These are phyloP conservation scores for Cichlasoma orientale DNA, from an alignment of 2,797 vertebrate species.

Conservation along the genomic window DNA sequence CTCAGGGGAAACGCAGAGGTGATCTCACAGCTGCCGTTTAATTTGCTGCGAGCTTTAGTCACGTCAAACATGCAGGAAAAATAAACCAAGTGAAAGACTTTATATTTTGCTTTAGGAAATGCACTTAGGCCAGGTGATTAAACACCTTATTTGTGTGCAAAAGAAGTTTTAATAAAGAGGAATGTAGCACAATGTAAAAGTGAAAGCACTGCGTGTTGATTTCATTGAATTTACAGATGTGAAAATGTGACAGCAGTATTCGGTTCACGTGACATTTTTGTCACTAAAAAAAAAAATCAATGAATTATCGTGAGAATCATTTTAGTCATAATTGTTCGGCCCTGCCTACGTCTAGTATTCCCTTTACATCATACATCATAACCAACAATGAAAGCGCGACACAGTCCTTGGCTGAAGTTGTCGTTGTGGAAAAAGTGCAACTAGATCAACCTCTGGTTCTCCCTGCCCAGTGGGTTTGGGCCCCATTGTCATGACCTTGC, in stretches of 20 bases:
- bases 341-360: not conserved
- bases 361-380: not conserved
- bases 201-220: too few relatives aligned
- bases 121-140: not conserved
- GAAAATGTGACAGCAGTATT: too few relatives aligned
- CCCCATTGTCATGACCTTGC: constrained; percentile 67
- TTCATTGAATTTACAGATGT: too few relatives aligned
- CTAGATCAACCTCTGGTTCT: constrained; percentile 32
- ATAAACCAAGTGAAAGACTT: not conserved
- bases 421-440: constrained; percentile 20
- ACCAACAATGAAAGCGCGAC: constrained; percentile 47
- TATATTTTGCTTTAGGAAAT: not conserved
- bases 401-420: constrained; percentile 29
- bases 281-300: too few relatives aligned
- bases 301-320: not conserved
- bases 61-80: too few relatives aligned
- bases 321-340: not conserved
- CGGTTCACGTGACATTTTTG: not conserved
- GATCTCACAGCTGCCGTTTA: too few relatives aligned
- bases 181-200: too few relatives aligned
- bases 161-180: too few relatives aligned
- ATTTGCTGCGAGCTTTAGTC: too few relatives aligned
- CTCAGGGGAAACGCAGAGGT: too few relatives aligned
- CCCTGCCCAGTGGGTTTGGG: constrained; percentile 39
- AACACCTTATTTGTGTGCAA: too few relatives aligned